A percentile compares a stretch with the other conserved stretches of the same genome.
phyloP scores from a whole-genome alignment of 2,113 vertebrate genomes.

The Dryoscopus gambensis region DNA sequence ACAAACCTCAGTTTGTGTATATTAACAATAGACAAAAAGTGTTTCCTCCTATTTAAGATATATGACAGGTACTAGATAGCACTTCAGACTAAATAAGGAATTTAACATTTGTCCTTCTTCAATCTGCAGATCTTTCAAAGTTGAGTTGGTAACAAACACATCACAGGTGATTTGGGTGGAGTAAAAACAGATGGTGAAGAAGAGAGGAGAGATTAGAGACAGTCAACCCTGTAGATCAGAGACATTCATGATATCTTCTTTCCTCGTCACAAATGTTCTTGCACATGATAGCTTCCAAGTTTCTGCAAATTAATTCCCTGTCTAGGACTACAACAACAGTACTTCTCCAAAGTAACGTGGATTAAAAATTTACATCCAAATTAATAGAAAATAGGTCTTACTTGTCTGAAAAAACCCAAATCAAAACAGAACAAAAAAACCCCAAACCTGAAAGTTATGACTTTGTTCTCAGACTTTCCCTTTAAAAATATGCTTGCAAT shows the following conservation, averaged over 20 bases:
- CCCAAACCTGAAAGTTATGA: neutral
- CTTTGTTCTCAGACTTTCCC: neutral
- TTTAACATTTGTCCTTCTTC: neutral
- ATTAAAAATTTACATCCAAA: neutral
- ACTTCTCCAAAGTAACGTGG: neutral
- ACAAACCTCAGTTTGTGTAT: neutral
- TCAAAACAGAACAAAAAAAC: accelerated
- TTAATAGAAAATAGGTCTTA: neutral
- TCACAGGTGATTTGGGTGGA: neutral
- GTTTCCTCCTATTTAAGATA: neutral
- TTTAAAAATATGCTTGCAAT: neutral
- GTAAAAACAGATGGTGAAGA: neutral
- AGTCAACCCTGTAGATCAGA: neutral
- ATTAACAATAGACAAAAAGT: neutral
- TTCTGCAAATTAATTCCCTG: neutral
- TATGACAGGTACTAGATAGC: neutral
- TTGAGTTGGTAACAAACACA: neutral
- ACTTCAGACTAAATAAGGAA: neutral
- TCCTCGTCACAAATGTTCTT: neutral
- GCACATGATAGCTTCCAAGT: neutral
- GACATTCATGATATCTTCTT: neutral
- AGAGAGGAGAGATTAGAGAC: neutral
- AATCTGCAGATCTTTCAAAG: neutral
- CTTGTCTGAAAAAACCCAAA: neutral
- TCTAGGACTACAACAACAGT: neutral